Conservation (phyloP, 2,888 invertebrate genomes). For the Cacoxenus indagator region DNA sequence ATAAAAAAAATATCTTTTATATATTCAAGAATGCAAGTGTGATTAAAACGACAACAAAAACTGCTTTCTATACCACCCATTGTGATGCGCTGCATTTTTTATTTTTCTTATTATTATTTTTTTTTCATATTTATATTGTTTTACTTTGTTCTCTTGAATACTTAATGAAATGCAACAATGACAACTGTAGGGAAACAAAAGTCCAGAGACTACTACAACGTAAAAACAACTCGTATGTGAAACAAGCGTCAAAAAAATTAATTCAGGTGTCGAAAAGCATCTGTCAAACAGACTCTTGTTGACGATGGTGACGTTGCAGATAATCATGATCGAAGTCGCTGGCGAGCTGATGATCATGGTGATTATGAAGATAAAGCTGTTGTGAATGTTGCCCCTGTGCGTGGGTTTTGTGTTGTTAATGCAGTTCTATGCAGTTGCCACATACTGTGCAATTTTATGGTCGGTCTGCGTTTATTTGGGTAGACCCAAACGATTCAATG, state of each 20-base stretch:
- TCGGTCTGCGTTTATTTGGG: background rate
- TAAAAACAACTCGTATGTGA: background rate
- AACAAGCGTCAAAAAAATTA: constrained; percentile 14
- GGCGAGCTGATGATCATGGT: background rate
- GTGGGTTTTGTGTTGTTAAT: background rate
- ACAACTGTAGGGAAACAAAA: background rate
- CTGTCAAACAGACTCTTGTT: background rate
- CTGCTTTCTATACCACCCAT: background rate
- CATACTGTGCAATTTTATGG: background rate
- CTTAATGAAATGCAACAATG: constrained; percentile 11
- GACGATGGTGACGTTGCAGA: background rate
- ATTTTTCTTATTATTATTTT: background rate
- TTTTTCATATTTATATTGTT: background rate
- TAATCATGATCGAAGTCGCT: background rate
- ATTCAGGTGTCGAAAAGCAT: constrained; percentile 8
- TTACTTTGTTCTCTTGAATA: background rate
- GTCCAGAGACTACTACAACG: background rate
- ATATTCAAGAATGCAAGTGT: background rate
- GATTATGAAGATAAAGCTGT: background rate
- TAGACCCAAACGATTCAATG: background rate
- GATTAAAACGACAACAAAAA: background rate
- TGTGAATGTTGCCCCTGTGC: background rate
- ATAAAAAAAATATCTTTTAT: background rate
- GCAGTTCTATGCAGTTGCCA: background rate
- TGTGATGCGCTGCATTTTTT: background rate